Evolutionary conservation across 2,888 invertebrate genomes (phyloP).

Genomic region (Scaptomyza flava): DNA sequence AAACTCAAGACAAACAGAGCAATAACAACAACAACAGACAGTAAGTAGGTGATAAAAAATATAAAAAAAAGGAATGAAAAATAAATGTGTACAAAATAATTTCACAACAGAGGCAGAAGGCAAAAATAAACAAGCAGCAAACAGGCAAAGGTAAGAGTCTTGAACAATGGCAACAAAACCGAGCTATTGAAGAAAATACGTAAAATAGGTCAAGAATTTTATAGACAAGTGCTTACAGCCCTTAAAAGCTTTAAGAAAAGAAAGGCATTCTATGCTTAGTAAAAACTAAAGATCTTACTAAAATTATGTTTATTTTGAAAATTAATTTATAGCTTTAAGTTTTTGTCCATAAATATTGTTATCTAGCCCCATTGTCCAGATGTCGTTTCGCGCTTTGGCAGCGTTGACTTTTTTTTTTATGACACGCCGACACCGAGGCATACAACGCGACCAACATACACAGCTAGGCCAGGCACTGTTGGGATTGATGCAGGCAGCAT

Average conservation of each 20-base stretch:
- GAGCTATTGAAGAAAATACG: background rate
- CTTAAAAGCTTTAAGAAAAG: background rate
- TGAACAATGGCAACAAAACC: conserved; percentile 33
- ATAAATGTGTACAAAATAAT: conserved; percentile 73
- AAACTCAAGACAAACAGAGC: conserved; percentile 20
- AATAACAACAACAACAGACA: conserved; percentile 27
- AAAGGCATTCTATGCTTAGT: background rate
- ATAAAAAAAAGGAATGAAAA: conserved; percentile 35
- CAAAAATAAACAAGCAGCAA: conserved; percentile 64
- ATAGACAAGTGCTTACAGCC: background rate
- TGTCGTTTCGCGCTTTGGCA: conserved; percentile 54
- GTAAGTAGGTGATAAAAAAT: conserved; percentile 53
- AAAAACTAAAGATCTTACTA: background rate
- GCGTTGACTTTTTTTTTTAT: conserved; percentile 62
- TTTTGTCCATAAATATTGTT: background rate
- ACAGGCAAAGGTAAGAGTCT: conserved; percentile 27
- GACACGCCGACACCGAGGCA: conserved; percentile 64
- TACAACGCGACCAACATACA: conserved; percentile 34
- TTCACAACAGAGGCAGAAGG: conserved; percentile 58
- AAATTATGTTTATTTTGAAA: background rate
- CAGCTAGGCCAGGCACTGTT: conserved; percentile 11
- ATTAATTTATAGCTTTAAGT: background rate
- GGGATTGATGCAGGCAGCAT: conserved; percentile 42
- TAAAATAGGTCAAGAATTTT: background rate
- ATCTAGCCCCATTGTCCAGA: conserved; percentile 47